Base-by-base conservation (phyloP, 2,888 invertebrate species). In the Platerodrilus igneus region DNA sequence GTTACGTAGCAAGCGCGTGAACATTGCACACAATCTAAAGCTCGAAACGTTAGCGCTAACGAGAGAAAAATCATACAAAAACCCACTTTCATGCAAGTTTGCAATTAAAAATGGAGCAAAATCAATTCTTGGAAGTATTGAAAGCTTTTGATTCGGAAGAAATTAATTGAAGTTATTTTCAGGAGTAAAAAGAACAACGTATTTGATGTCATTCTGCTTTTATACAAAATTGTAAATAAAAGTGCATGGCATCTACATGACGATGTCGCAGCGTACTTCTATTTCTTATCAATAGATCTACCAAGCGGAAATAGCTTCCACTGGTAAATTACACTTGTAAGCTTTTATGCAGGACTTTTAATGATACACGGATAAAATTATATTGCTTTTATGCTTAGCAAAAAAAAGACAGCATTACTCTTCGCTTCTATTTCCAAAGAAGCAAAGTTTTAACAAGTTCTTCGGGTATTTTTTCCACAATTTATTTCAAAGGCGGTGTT, bases 121-220 rank as follows among this genome's bases (percentile, higher is more conserved):
- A 43, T 43, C 43, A 29, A 43, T 43, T 32, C 34, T 17, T 34
- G 38, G 19, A 7, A 17, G 46, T 52, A 52, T 55, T 52, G 51
- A 55, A 45, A 51, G 25, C 26, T 41, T 48, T 45, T 52, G 52
- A 53, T 55, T 49, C 49, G 55, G 53, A 50, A 55, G 52, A 55
- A 55, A 55, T 55, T 55, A 55, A 55, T 55, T 55, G 55, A 55
- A 49, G 50, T 49, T 45, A 47, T 49, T 44, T 44, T 42, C 28
- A 16, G 27, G 22, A 41, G 28, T 40, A 37, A 46, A 48, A 48
- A 48, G 45, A 46, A 38, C 47, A 43, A 37, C 47, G 29, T 31
- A 43, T 43, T 43, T 43, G 43, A 43, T 38, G 43, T 43, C 43
- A 38, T 42, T 37, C 32, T 37, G 32, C 42, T 37, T 37, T 41